These are phyloP conservation scores for Drosophila incognita DNA, from an alignment of 2,888 invertebrate genomes.

Conservation along the genomic window DNA sequence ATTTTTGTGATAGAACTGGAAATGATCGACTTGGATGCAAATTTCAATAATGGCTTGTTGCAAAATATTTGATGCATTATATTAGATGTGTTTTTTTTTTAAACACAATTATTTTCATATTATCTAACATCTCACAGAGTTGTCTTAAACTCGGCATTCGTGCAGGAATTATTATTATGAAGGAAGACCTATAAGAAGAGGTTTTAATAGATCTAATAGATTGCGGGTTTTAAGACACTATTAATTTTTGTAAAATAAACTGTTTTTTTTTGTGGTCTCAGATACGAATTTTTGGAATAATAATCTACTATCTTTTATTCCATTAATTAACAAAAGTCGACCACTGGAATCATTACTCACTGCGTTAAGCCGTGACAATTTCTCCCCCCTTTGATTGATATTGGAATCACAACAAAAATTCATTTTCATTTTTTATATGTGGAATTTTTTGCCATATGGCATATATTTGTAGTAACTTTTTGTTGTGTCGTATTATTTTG, in stretches of 20 bases:
- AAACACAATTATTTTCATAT: too few species aligned
- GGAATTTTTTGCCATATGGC: constrained; percentile 1
- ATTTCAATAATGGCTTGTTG: not conserved
- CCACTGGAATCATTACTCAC: not conserved
- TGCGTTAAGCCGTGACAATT: not conserved
- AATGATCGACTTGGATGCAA: not conserved
- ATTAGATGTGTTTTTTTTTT: too few species aligned
- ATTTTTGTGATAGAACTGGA: not conserved
- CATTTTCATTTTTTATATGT: not conserved
- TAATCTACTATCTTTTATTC: not conserved
- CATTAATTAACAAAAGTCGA: not conserved
- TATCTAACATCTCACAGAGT: too few species aligned
- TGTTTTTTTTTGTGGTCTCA: not conserved
- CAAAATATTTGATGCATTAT: not conserved
- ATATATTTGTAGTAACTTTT: not conserved
- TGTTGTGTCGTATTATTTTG: not conserved
- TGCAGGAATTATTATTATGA: not conserved
- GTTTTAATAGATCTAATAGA: not conserved
- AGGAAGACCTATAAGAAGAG: not conserved
- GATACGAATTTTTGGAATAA: not conserved
- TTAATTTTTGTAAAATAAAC: not conserved
- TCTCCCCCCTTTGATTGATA: not conserved
- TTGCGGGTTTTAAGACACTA: not conserved
- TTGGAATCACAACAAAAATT: not conserved
- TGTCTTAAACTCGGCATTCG: too few species aligned